Conservation (phyloP, 1,140 invertebrate genomes). For the Pogonomyrmex barbatus region DNA sequence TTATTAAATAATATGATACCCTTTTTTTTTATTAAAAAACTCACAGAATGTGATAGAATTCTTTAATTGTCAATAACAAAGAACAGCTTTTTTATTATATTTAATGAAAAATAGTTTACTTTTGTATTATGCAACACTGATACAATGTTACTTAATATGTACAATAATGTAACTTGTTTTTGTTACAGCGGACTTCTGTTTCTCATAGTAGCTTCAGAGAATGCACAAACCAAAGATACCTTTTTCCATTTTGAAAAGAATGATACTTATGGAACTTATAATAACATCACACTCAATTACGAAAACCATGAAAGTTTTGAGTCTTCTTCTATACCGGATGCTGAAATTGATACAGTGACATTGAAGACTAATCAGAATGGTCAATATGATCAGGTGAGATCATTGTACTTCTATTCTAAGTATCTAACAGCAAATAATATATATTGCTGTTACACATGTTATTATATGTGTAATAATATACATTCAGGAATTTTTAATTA, state of each 20-base stretch:
- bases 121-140: slow-evolving; percentile 18
- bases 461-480: slow-evolving; percentile 28
- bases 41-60: neutral
- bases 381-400: slow-evolving; percentile 58
- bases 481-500: neutral
- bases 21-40: neutral
- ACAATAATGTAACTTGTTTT: slow-evolving; percentile 48
- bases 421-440: slow-evolving; percentile 2
- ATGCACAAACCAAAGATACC: slow-evolving; percentile 64
- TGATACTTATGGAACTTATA: slow-evolving; percentile 53
- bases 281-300: slow-evolving; percentile 70
- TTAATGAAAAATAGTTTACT: slow-evolving; percentile 6
- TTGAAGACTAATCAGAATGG: slow-evolving; percentile 56
- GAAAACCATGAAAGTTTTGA: slow-evolving; percentile 51
- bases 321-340: slow-evolving; percentile 31
- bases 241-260: slow-evolving; percentile 55
- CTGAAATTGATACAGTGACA: slow-evolving; percentile 48
- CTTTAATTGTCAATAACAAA: neutral
- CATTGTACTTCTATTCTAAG: slow-evolving; percentile 8
- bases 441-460: slow-evolving; percentile 20
- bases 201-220: slow-evolving; percentile 80
- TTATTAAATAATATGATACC: neutral
- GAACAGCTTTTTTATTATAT: neutral
- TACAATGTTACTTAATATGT: slow-evolving; percentile 11
- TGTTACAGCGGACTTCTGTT: slow-evolving; percentile 81